Conservation (phyloP, 1,140 invertebrate species). For the Asbolus verrucosus region DNA sequence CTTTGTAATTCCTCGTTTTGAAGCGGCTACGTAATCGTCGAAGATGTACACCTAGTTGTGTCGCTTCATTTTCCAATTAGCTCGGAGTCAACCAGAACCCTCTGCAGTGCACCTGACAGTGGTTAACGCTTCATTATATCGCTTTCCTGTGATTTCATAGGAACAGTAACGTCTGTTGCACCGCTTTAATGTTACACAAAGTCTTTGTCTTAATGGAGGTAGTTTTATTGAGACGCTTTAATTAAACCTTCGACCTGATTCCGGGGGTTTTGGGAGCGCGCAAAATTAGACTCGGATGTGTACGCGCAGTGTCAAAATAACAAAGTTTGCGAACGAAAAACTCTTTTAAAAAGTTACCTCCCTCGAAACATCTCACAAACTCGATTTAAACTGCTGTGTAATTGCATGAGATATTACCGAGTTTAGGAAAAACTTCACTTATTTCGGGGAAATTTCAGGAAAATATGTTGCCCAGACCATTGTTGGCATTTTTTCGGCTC, state of each 20-base stretch:
- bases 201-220: slow-evolving; percentile 26
- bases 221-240: slow-evolving; percentile 1
- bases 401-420: slow-evolving; percentile 15
- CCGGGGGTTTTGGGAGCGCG: no score
- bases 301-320: neutral
- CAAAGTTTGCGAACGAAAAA: slow-evolving; percentile 7
- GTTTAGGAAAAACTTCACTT: neutral
- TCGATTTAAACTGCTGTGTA: slow-evolving; percentile 24
- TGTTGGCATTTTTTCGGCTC: no score
- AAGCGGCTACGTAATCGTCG: no score
- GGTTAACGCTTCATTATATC: slow-evolving; percentile 32
- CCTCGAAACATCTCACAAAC: slow-evolving; percentile 9
- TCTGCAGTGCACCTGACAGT: slow-evolving; percentile 27
- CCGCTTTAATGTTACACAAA: no score
- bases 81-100: slow-evolving; percentile 4
- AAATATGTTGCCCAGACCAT: no score
- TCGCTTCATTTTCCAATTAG: slow-evolving; percentile 36
- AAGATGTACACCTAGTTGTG: slow-evolving; percentile 3
- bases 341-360: slow-evolving; percentile 31
- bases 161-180: slow-evolving; percentile 13
- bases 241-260: neutral
- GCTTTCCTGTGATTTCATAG: slow-evolving; percentile 1
- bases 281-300: no score
- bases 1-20: no score
- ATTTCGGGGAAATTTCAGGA: neutral